phyloP scores from a whole-genome alignment of 1,140 invertebrate species.

The Galendromus occidentalis region DNA sequence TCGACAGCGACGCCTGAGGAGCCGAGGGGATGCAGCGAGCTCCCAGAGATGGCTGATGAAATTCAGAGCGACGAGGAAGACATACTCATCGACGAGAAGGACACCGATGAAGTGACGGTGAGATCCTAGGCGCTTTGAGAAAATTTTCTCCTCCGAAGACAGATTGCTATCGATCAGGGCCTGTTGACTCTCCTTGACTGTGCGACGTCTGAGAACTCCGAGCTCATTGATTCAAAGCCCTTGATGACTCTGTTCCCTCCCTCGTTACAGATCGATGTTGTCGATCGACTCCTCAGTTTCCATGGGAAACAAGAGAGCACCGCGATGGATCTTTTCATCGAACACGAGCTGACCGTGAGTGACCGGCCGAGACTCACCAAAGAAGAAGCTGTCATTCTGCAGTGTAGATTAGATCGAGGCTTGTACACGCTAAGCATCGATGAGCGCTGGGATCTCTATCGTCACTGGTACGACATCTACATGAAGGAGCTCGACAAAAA shows the following conservation, averaged over 20 bases:
- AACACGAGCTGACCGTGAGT: not conserved
- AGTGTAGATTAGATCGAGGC: not conserved
- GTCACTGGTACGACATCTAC: not conserved
- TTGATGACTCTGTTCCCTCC: too few species aligned
- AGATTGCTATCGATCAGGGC: too few species aligned
- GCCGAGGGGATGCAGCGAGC: not conserved
- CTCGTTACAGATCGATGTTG: not conserved
- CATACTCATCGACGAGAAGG: not conserved
- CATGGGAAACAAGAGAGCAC: too few species aligned
- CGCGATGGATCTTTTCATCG: not conserved
- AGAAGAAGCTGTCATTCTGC: not conserved
- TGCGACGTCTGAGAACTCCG: too few species aligned
- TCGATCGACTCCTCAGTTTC: not conserved
- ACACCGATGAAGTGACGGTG: too few species aligned
- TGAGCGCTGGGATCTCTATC: not conserved
- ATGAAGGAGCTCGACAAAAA: not conserved
- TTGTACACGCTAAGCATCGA: not conserved
- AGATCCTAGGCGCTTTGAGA: too few species aligned
- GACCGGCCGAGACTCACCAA: not conserved
- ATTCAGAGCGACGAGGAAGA: not conserved
- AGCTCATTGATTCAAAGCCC: too few species aligned
- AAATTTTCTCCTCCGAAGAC: too few species aligned
- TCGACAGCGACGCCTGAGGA: not conserved
- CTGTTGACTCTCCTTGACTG: too few species aligned
- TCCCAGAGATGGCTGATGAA: not conserved